phyloP scores from a whole-genome alignment of 2,888 invertebrate species.

The Halictus quadricinctus region DNA sequence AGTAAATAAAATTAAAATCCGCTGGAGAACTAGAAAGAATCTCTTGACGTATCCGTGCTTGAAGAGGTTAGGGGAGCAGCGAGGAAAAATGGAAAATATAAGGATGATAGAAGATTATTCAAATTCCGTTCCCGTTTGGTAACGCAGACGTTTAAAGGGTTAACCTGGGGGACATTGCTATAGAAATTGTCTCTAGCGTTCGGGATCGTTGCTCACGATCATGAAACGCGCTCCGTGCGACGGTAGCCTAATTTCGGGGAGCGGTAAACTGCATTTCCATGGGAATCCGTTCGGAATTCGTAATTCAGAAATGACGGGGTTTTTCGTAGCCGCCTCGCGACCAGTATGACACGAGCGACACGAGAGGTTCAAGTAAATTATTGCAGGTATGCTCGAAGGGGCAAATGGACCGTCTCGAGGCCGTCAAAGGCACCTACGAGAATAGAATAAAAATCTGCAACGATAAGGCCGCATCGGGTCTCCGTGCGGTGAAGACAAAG shows the following conservation, averaged over 20 bases:
- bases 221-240: background rate
- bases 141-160: background rate
- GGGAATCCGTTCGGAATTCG: constrained; percentile 11
- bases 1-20: background rate
- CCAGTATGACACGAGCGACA: constrained; percentile 25
- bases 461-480: constrained; percentile 33
- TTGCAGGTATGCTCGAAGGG: constrained; percentile 40
- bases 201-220: background rate
- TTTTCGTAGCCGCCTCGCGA: background rate
- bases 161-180: background rate
- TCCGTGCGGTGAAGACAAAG: constrained; percentile 14
- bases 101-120: background rate
- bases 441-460: constrained; percentile 45
- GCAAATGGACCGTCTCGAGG: constrained; percentile 31
- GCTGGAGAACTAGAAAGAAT: background rate
- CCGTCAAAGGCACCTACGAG: constrained; percentile 36
- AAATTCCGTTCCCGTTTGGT: background rate
- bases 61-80: background rate
- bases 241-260: background rate
- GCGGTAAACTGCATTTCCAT: constrained; percentile 37
- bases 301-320: background rate
- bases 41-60: background rate
- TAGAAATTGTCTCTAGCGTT: background rate
- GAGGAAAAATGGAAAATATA: background rate
- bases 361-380: constrained; percentile 31